A percentile compares a stretch with the other conserved stretches of the same genome.
Conservation (phyloP, 2,888 invertebrate species). For the Orgyia antiqua region DNA sequence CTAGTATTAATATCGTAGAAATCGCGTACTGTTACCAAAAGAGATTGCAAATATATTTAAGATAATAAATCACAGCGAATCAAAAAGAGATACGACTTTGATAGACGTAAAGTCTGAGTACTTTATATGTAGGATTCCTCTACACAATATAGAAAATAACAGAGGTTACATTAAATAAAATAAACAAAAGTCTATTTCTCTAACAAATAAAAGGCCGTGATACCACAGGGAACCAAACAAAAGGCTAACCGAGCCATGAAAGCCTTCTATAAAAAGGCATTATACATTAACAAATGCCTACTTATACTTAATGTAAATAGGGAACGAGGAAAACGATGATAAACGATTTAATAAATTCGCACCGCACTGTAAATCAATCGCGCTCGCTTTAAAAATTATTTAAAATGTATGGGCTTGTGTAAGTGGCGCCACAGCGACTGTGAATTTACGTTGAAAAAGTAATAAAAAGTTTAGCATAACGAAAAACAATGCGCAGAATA, state of each 20-base stretch:
- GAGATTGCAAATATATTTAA: no score
- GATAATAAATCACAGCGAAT: no score
- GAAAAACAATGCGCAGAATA: no score
- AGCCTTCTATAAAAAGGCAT: conserved; percentile 1
- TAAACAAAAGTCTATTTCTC: conserved; percentile 1
- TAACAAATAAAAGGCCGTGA: not conserved
- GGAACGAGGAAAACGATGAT: conserved; percentile 33
- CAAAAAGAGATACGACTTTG: no score
- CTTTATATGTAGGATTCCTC: no score
- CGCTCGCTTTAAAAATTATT: conserved; percentile 24
- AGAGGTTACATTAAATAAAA: not conserved
- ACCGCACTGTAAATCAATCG: conserved; percentile 29
- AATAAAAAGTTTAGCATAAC: no score
- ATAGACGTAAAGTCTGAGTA: no score
- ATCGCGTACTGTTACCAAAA: no score
- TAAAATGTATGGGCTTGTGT: conserved; percentile 15
- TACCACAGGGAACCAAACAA: conserved; percentile 2
- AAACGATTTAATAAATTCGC: conserved; percentile 47
- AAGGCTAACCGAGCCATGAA: conserved; percentile 2
- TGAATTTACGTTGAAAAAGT: no score
- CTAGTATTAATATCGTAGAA: no score
- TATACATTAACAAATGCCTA: not conserved
- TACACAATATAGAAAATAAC: no score
- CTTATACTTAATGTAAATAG: conserved; percentile 15
- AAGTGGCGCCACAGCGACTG: not conserved